Evolutionary conservation across 2,888 invertebrate species (phyloP), one percentile per base, ranked within the genome.

Genomic region (Xestia c-nigrum): DNA sequence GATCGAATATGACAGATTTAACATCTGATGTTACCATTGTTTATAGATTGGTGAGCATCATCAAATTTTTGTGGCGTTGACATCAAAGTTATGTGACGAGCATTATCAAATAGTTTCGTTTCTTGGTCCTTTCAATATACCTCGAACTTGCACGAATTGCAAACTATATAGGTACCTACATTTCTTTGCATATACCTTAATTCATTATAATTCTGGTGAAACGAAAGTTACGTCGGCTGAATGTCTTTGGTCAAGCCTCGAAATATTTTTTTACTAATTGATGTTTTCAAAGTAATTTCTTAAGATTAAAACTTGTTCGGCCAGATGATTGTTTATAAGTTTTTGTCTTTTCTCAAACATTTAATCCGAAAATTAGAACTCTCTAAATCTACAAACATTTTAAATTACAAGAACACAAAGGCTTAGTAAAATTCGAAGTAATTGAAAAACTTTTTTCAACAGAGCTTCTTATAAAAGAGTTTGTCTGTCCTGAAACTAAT

Each of bases 231-330:
- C 12, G 6, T 24, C 57, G 14, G 21, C 31, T n/a, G 5, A 55
- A 72, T 3, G 4, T 21, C 5, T 46, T 46, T 43, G 16, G 21
- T 21, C 31, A n/a, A 52, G n/a, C 40, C 21, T 21, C 24, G 14
- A 21, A 24, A 21, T 43, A 43, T 12, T n/a, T 10, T 12, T 55
- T 57, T 46, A 70, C 16, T 16, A 31, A 64, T n/a, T n/a, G 16
- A 16, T 9, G 21, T 47, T 61, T 21, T 31, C 16, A 46, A 69
- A 57, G n/a, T 73, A 46, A 68, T 68, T 68, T 73, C 31, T 12
- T n/a, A 31, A 21, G 12, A 46, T 31, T 43, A 38, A 38, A 69
- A 69, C 52, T 71, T 16, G 6, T 43, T 52, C 10, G 19, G 19
- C 7, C 31, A 16, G 10, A 52, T 24, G 21, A 72, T 65, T 9